Evolutionary conservation across 2,888 invertebrate species (phyloP).

Genomic region (Litoditis marina): DNA sequence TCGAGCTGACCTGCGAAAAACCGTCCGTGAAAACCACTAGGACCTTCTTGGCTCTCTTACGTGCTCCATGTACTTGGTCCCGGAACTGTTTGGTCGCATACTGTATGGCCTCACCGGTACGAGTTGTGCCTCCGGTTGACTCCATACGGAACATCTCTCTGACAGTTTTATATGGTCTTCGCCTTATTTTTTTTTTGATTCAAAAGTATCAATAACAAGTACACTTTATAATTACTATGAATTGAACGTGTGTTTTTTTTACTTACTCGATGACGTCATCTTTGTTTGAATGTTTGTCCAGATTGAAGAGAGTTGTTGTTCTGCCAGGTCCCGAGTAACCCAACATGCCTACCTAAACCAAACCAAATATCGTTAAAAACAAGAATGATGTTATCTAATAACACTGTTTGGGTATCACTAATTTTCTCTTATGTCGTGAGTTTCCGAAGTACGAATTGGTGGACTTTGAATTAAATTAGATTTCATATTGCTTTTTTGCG

Average conservation of each 20-base stretch:
- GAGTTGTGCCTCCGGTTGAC: constrained; percentile 45
- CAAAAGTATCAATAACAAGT: too few relatives aligned
- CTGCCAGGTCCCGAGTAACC: constrained; percentile 37
- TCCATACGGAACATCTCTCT: constrained; percentile 39
- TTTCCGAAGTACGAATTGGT: too few relatives aligned
- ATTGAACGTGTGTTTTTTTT: too few relatives aligned
- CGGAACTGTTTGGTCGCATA: constrained; percentile 37
- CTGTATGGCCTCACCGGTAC: constrained; percentile 46
- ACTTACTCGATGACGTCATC: constrained; percentile 34
- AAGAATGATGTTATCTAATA: too few relatives aligned
- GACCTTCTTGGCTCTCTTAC: constrained; percentile 33
- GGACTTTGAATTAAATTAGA: too few relatives aligned
- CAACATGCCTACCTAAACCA: constrained; percentile 24
- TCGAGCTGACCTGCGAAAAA: constrained; percentile 38
- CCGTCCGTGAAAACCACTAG: constrained; percentile 53
- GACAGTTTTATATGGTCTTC: too few relatives aligned
- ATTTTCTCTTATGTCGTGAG: too few relatives aligned
- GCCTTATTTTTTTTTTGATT: too few relatives aligned
- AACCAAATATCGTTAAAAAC: not conserved
- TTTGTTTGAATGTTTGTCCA: constrained; percentile 31
- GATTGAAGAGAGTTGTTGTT: constrained; percentile 21
- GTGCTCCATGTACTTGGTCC: constrained; percentile 25
- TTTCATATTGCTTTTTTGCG: too few relatives aligned
- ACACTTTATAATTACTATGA: too few relatives aligned
- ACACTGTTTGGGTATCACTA: too few relatives aligned